Evolutionary conservation across 2,113 vertebrate genomes (phyloP).

Genomic region (Antidorcas marsupialis): DNA sequence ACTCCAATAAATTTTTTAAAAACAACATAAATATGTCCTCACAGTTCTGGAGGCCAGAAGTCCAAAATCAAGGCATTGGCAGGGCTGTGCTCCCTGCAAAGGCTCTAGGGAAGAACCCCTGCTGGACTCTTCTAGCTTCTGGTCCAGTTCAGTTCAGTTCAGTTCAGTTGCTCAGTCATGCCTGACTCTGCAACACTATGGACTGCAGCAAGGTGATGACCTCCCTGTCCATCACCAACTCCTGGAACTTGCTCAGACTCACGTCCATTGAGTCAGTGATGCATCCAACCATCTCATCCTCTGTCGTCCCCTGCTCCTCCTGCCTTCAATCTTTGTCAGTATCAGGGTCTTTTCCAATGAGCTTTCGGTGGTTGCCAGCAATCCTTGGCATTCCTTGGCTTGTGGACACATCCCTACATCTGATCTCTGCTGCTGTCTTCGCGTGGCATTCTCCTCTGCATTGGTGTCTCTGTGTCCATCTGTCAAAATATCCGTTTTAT

Average conservation of each 20-base stretch:
- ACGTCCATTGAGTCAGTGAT: too few species aligned
- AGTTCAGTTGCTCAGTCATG: background rate
- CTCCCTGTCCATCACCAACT: background rate
- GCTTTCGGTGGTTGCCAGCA: background rate
- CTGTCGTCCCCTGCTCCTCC: too few species aligned
- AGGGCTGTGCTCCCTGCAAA: background rate
- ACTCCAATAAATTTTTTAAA: background rate
- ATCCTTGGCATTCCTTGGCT: background rate
- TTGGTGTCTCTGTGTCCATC: background rate
- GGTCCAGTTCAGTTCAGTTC: background rate
- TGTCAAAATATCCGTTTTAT: background rate
- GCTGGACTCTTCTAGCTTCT: background rate
- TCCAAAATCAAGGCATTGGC: background rate
- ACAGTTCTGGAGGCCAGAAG: background rate
- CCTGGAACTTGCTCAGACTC: background rate
- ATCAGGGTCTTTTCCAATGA: background rate
- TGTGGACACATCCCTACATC: background rate
- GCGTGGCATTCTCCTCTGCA: accelerated
- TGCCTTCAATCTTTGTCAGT: background rate
- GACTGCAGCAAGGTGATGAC: background rate
- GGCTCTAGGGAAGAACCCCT: background rate
- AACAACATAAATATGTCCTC: background rate
- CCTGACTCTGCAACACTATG: background rate
- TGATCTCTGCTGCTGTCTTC: background rate
- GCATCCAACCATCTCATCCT: too few species aligned